Evolutionary conservation across 2,888 invertebrate genomes (phyloP), one percentile per base, ranked within the genome.

Genomic region (Drosophila acutilabella): DNA sequence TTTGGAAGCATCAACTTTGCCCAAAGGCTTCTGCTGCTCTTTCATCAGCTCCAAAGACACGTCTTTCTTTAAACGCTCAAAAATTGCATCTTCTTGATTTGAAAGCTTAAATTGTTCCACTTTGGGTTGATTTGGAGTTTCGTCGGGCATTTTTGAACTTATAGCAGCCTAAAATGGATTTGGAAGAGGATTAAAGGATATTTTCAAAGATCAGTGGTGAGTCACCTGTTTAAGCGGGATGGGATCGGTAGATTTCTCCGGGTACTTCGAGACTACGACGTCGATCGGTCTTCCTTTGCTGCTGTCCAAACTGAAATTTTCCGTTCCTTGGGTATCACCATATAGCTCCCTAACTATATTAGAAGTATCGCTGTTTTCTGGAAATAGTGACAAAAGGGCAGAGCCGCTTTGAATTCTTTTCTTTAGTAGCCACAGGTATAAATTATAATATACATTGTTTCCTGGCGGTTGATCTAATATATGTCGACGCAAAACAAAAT

Each of bases 21-120:
- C 13, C 7, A 30, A 10, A 10, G 13, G 2, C 18, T 30, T 56
- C 3, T 20, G 20, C 33, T 11, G 33, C 11, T 56, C 54, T 20
- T 56, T 3, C 6, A 20, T 36, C 11, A 56, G 14, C 44, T 56
- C 44, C 2, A 20, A 20, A 20, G n/a, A 11, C 0, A 56, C n/a
- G 14, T 56, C 54, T n/a, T 33, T n/a, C n/a, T 7, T 56, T 36
- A 56, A 2, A 14, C 44, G 44, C n/a, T 44, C 20, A 1, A 42
- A 10, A 1, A 14, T 3, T 1, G n/a, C 2, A 20, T 30, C n/a
- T 1, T 44, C 33, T 36, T 44, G 6, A 26, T 26, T 13, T 40
- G n/a, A 2, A 47, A 26, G 14, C 18, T 30, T 10, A 23, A 23
- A 1, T 23, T 23, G 6, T 5, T 0, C 6, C 6, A 0, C 23